Evolutionary conservation across 2,113 vertebrate genomes (phyloP), one percentile per base, ranked within the genome.

Genomic region (Xenus cinereus): DNA sequence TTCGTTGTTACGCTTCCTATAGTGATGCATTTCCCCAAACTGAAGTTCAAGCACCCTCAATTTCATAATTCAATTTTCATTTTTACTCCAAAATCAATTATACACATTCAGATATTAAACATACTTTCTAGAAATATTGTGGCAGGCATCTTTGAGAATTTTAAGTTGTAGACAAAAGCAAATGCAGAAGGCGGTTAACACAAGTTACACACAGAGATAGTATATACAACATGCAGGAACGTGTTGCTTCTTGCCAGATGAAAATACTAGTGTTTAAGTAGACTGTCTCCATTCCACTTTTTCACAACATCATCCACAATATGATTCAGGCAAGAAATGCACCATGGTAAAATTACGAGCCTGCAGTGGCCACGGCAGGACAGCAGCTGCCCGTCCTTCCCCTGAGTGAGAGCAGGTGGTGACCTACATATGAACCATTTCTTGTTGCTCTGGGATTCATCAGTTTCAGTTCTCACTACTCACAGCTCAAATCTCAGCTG

Each of bases 391-490:
- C 92, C 57, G 33, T 3, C 50, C 63, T 46, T 80, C 83, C 85
- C 90, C 54, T 28, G 91, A 50, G 78, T 11, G 50, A 84, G 63
- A 85, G 85, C 90, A 93, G 87, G 91, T 76, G 93, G n/a, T 96
- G 89, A 89, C 87, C 84, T 82, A 91, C 41, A 80, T 69, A 43
- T 32, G 63, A 90, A 76, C 39, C 32, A n/a, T 28, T 72, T 69
- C 78, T 68, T 50, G 37, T 4, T 71, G 87, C 89, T 96, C 18
- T 88, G 89, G 87, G 90, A 30, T 48, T 83, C 87, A 87, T 37
- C 0, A 1, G 22, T 63, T 46, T 48, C 66, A 54, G 53, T 27
- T 57, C 78, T 87, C 57, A 27, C 77, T 30, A 33, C 17, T 82
- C 66, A 64, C 39, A 87, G 57, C 77, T 67, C 77, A 67, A 63